Evolutionary conservation across 1,140 invertebrate species (phyloP).

Genomic region (Bilobella aurantiaca): DNA sequence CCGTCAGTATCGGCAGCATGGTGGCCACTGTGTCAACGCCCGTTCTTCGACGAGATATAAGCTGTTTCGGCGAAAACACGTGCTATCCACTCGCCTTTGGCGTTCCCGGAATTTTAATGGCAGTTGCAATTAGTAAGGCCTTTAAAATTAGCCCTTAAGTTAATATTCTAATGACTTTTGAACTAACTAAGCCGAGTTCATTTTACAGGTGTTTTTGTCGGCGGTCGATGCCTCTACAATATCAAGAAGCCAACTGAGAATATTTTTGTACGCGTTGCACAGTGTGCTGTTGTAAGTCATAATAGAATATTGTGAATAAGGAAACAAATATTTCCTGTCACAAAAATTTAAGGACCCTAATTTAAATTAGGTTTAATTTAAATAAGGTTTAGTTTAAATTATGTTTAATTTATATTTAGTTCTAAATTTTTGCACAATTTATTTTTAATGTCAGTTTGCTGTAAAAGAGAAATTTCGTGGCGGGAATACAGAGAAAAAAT

Average conservation of each 20-base stretch:
- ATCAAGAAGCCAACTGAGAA: constrained; percentile 50
- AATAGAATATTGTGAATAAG: not conserved
- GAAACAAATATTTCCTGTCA: no score
- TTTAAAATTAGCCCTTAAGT: not conserved
- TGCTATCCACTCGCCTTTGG: constrained; percentile 90
- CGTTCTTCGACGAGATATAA: constrained; percentile 64
- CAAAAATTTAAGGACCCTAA: no score
- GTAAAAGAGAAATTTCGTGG: constrained; percentile 2
- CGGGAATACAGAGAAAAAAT: constrained; percentile 33
- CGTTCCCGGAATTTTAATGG: constrained; percentile 76
- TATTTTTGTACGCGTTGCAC: constrained; percentile 61
- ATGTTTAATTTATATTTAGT: not conserved
- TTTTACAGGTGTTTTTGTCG: constrained; percentile 24
- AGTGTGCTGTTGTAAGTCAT: constrained; percentile 71
- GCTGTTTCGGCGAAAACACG: constrained; percentile 65
- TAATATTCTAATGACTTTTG: constrained; percentile 23
- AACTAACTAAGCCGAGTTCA: not conserved
- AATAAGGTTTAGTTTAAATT: no score
- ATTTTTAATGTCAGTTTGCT: constrained; percentile 15
- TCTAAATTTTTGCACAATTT: no score
- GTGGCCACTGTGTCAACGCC: constrained; percentile 68
- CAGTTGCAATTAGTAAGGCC: constrained; percentile 59
- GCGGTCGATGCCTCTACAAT: constrained; percentile 23
- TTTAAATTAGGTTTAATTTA: no score
- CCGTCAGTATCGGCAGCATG: constrained; percentile 50